phyloP scores from a whole-genome alignment of 2,113 vertebrate species.

The Ochotona princeps region DNA sequence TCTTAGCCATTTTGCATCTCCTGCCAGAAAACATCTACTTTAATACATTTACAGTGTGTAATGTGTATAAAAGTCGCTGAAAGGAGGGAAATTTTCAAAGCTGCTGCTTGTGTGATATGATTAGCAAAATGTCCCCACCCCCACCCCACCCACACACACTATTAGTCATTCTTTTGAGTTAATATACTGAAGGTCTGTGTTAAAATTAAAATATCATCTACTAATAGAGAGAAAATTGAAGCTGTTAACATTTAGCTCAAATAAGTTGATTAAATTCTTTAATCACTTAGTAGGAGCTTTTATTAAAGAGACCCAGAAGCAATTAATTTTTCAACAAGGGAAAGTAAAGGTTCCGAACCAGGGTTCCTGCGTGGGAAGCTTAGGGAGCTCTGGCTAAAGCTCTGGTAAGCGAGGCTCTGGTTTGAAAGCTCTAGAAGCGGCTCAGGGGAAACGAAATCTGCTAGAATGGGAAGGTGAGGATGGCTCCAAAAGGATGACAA shows the following conservation, averaged over 20 bases:
- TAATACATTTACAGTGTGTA: slow-evolving; percentile 67
- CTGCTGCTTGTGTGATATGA: slow-evolving; percentile 70
- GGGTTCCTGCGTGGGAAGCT: neutral
- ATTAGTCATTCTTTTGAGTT: slow-evolving; percentile 76
- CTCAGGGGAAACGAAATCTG: neutral
- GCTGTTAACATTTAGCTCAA: slow-evolving; percentile 69
- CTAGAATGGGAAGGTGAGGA: neutral
- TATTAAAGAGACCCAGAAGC: slow-evolving; percentile 59
- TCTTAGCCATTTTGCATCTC: slow-evolving; percentile 62
- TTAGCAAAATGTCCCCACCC: slow-evolving; percentile 67
- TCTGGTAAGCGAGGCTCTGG: neutral
- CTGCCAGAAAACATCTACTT: slow-evolving; percentile 74
- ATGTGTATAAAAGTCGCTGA: slow-evolving; percentile 74
- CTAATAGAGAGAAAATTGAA: slow-evolving; percentile 75
- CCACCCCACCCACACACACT: slow-evolving; percentile 50
- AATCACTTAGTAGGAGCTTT: slow-evolving; percentile 63
- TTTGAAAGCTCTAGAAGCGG: slow-evolving; percentile 17
- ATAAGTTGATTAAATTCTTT: slow-evolving; percentile 68
- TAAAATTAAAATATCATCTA: slow-evolving; percentile 77
- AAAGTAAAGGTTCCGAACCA: slow-evolving; percentile 43
- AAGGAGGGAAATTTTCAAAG: slow-evolving; percentile 71
- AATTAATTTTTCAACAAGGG: slow-evolving; percentile 38
- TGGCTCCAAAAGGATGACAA: slow-evolving; percentile 38
- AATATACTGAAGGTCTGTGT: slow-evolving; percentile 65
- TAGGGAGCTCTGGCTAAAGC: neutral